Evolutionary conservation across 1,140 invertebrate genomes (phyloP).

Genomic region (Zaprionus taronus): DNA sequence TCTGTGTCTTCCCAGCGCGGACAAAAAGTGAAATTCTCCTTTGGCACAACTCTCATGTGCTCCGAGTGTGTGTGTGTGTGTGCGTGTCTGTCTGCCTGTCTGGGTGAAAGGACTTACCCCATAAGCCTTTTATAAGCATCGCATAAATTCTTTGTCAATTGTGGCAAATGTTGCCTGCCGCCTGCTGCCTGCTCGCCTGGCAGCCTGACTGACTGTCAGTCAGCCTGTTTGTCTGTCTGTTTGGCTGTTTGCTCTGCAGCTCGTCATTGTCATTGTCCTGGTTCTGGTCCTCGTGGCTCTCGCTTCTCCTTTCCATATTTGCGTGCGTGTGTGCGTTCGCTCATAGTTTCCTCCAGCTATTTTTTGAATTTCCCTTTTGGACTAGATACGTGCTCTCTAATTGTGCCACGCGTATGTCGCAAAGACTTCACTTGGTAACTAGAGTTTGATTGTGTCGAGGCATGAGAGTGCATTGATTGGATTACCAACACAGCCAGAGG

Average conservation of each 20-base stretch:
- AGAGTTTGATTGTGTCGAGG: slow-evolving; percentile 72
- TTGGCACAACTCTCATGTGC: slow-evolving; percentile 17
- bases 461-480: slow-evolving; percentile 70
- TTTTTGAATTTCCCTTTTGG: slow-evolving; percentile 38
- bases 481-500: slow-evolving; percentile 41
- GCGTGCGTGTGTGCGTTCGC: slow-evolving; percentile 19
- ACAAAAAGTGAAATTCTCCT: slow-evolving; percentile 64
- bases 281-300: slow-evolving; percentile 18
- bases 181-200: slow-evolving; percentile 1
- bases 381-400: slow-evolving; percentile 51
- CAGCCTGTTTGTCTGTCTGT: slow-evolving; percentile 20
- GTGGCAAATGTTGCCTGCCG: slow-evolving; percentile 64
- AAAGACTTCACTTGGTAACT: slow-evolving; percentile 66
- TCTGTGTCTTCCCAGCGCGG: background rate
- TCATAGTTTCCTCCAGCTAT: slow-evolving; percentile 33
- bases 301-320: background rate
- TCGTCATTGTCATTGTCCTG: slow-evolving; percentile 53
- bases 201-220: slow-evolving; percentile 11
- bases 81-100: slow-evolving; percentile 30
- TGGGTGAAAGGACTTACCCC: slow-evolving; percentile 64
- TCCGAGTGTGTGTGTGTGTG: slow-evolving; percentile 30
- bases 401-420: slow-evolving; percentile 48
- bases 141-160: slow-evolving; percentile 81
- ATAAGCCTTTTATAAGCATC: slow-evolving; percentile 77
- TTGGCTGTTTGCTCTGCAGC: slow-evolving; percentile 18